Conservation (phyloP, 2,888 invertebrate species). For the Ormyrus rosae region DNA sequence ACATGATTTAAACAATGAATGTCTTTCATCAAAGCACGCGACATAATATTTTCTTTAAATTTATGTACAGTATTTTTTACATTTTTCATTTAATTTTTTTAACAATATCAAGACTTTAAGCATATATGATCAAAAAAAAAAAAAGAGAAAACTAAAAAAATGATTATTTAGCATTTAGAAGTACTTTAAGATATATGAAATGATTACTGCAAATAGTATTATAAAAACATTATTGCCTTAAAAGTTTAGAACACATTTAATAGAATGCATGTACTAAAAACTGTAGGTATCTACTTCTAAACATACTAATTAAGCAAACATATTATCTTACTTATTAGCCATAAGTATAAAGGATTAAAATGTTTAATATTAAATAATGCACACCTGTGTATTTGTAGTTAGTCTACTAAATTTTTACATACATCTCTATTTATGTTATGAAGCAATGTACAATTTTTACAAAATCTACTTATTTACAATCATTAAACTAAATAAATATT, state of each 20-base stretch:
- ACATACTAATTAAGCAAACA: conserved; percentile 3
- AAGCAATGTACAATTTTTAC: conserved; percentile 8
- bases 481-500: not conserved
- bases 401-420: not conserved
- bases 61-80: too few species aligned
- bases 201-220: conserved; percentile 7
- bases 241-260: conserved; percentile 62
- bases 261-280: conserved; percentile 11
- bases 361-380: not conserved
- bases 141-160: conserved; percentile 6
- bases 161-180: conserved; percentile 1
- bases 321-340: too few species aligned
- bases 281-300: conserved; percentile 10
- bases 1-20: not conserved
- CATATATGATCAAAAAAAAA: not conserved
- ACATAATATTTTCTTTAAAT: not conserved
- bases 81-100: too few species aligned
- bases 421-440: not conserved
- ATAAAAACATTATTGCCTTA: conserved; percentile 64
- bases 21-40: not conserved
- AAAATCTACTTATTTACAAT: not conserved
- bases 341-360: too few species aligned
- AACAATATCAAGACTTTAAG: not conserved
- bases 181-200: not conserved
- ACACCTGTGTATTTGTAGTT: not conserved